Evolutionary conservation across 2,113 vertebrate species (phyloP).

Genomic region (Jaculus jaculus): DNA sequence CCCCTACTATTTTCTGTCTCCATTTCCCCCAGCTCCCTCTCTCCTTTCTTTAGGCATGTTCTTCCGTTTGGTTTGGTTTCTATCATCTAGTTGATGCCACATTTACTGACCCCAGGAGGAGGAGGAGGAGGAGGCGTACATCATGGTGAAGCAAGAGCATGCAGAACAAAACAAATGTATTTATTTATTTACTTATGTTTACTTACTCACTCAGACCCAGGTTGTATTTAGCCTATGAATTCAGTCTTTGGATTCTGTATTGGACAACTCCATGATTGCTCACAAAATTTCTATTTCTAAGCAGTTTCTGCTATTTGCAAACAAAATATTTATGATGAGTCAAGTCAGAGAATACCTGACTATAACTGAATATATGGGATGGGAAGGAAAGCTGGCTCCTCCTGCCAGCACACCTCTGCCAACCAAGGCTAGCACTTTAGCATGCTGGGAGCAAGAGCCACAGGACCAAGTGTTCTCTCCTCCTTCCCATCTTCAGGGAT

Average conservation of each 20-base stretch:
- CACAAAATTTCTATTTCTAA: background rate
- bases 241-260: background rate
- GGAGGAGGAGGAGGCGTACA: background rate
- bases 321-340: background rate
- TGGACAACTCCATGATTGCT: background rate
- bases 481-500: background rate
- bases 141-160: background rate
- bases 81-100: background rate
- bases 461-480: background rate
- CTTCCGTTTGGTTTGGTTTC: background rate
- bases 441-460: no score
- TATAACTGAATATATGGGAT: background rate
- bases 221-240: background rate
- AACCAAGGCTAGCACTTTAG: background rate
- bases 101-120: no score
- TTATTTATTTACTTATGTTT: no score
- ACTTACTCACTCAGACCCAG: no score
- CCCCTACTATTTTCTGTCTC: no score
- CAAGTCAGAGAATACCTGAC: background rate
- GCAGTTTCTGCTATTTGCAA: background rate
- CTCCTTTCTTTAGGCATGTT: background rate
- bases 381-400: background rate
- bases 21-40: background rate
- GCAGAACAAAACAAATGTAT: background rate
- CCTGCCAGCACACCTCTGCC: fast-evolving